phyloP scores from a whole-genome alignment of 2,113 vertebrate species.

The Triplophysa dalaica region DNA sequence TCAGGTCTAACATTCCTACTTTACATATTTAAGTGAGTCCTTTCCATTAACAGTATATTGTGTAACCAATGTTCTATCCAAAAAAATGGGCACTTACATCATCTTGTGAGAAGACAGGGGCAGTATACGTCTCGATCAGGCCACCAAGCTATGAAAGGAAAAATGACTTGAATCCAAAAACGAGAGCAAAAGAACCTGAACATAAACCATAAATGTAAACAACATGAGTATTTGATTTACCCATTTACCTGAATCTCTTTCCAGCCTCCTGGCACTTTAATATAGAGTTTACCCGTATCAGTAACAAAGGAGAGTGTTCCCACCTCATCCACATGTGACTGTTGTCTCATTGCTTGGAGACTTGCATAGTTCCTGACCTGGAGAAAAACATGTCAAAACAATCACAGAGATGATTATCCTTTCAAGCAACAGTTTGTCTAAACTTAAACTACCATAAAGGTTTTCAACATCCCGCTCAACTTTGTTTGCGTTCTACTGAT shows the following conservation, averaged over 20 bases:
- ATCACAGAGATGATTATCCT: background rate
- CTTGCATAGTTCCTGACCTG: slow-evolving; percentile 78
- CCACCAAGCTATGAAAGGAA: slow-evolving; percentile 74
- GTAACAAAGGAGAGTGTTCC: slow-evolving; percentile 82
- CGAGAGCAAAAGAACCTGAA: background rate
- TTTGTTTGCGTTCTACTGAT: too few relatives aligned
- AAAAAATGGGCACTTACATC: slow-evolving; percentile 59
- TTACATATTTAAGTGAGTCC: background rate
- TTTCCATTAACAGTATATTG: background rate
- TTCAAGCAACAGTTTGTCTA: too few relatives aligned
- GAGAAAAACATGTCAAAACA: background rate
- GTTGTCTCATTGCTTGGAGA: slow-evolving; percentile 81
- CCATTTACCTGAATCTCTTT: slow-evolving; percentile 86
- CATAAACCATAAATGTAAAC: background rate
- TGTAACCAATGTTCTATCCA: background rate
- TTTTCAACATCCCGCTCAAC: too few relatives aligned
- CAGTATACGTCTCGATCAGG: slow-evolving; percentile 30
- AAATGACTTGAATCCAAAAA: background rate
- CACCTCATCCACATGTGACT: slow-evolving; percentile 76
- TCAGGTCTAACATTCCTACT: background rate
- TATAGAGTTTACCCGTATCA: slow-evolving; percentile 81
- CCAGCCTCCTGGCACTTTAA: slow-evolving; percentile 90
- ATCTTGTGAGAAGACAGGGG: slow-evolving; percentile 74
- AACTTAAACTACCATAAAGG: too few relatives aligned
- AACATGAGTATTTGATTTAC: background rate